Conservation (phyloP, 1,140 invertebrate species). For the Drosophila saltans region DNA sequence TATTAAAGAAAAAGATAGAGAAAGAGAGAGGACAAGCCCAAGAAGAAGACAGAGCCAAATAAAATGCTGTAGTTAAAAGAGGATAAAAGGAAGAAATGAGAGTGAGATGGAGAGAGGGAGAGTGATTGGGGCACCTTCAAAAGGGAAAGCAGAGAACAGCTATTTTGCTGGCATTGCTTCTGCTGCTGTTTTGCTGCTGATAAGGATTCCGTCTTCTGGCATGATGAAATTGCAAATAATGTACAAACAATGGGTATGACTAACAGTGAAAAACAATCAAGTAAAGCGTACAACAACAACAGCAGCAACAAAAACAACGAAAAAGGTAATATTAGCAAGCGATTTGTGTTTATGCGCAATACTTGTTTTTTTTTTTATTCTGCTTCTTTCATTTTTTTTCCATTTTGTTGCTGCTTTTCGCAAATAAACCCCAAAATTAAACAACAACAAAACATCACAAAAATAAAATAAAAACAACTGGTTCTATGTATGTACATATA, state of each 20-base stretch:
- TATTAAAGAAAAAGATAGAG: background rate
- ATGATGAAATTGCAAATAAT: conserved; percentile 46
- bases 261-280: conserved; percentile 47
- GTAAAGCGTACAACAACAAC: background rate
- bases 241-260: conserved; percentile 43
- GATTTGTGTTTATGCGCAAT: conserved; percentile 56
- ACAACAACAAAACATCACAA: conserved; percentile 23
- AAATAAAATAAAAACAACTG: conserved; percentile 59
- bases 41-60: background rate
- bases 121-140: conserved; percentile 31
- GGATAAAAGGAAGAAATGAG: background rate
- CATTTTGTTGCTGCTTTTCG: conserved; percentile 38
- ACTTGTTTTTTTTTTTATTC: conserved; percentile 31
- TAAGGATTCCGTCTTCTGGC: conserved; percentile 24
- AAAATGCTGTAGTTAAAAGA: background rate
- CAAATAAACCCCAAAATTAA: conserved; percentile 55
- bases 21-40: background rate
- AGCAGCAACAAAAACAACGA: background rate
- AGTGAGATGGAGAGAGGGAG: background rate
- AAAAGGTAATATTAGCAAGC: conserved; percentile 30
- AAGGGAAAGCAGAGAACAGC: conserved; percentile 15
- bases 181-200: conserved; percentile 27
- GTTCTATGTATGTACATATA: conserved; percentile 3
- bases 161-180: background rate
- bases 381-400: conserved; percentile 24